Evolutionary conservation across 2,797 vertebrate genomes (phyloP).

Genomic region (Rhincodon typus): DNA sequence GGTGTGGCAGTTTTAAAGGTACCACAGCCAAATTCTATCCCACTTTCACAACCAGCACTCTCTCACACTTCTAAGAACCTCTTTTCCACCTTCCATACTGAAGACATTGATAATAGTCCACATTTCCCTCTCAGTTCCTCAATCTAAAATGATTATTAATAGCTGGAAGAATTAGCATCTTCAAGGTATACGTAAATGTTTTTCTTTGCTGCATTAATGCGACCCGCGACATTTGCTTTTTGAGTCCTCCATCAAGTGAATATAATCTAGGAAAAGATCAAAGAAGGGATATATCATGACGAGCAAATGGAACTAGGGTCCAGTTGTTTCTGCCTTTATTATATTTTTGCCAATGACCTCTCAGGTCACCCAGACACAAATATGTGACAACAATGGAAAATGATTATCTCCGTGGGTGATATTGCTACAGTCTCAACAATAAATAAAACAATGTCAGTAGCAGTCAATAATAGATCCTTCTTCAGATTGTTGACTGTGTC

Average conservation of each 20-base stretch:
- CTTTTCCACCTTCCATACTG: not conserved
- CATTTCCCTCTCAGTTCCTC: not conserved
- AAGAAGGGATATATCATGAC: not conserved
- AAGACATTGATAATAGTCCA: not conserved
- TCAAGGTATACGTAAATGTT: not conserved
- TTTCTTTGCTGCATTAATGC: not conserved
- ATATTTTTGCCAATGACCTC: not conserved
- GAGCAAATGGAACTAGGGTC: not conserved
- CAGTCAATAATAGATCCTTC: not conserved
- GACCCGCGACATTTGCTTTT: not conserved
- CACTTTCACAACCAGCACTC: not conserved
- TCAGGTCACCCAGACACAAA: not conserved
- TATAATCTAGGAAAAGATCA: not conserved
- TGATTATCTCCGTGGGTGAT: not conserved
- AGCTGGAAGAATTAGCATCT: not conserved
- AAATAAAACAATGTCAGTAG: not conserved
- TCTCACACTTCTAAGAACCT: not conserved
- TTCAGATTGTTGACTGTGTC: not conserved
- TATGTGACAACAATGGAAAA: not conserved
- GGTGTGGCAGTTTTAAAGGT: not conserved
- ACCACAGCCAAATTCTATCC: not conserved
- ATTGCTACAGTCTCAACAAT: not conserved
- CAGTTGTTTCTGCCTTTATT: not conserved
- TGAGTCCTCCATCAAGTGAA: not conserved
- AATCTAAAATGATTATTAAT: not conserved